Conservation (phyloP, 2,113 vertebrate species). For the Tenebrosternarchus preto region DNA sequence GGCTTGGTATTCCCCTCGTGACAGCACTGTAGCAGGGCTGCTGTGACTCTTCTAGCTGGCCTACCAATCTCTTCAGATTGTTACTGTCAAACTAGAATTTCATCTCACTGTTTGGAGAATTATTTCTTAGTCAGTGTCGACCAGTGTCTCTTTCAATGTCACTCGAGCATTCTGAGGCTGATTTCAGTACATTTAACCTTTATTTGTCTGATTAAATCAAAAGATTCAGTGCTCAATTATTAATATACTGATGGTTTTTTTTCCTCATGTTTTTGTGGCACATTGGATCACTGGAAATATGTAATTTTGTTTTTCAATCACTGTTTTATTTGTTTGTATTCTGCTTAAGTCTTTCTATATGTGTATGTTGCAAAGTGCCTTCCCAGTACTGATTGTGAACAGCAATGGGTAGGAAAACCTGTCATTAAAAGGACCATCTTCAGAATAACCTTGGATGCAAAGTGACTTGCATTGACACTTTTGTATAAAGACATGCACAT, state of each 20-base stretch:
- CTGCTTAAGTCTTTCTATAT: slow-evolving; percentile 69
- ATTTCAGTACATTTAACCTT: slow-evolving; percentile 20
- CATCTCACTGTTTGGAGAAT: slow-evolving; percentile 18
- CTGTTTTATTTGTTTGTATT: slow-evolving; percentile 47
- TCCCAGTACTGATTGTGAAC: slow-evolving; percentile 80
- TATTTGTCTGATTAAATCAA: slow-evolving; percentile 44
- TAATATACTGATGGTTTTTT: slow-evolving; percentile 26
- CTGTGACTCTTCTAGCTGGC: background rate
- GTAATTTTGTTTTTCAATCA: slow-evolving; percentile 29
- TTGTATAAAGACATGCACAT: slow-evolving; percentile 72
- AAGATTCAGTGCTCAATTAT: slow-evolving; percentile 9
- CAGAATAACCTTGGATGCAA: slow-evolving; percentile 66
- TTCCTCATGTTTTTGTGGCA: slow-evolving; percentile 22
- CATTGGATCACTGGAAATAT: slow-evolving; percentile 52
- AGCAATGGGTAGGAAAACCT: slow-evolving; percentile 69
- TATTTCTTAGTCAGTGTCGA: background rate
- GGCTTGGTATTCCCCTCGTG: background rate
- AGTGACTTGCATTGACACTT: slow-evolving; percentile 75
- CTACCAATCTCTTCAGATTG: background rate
- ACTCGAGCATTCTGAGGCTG: background rate
- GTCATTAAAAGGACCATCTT: slow-evolving; percentile 56
- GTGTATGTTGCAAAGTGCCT: slow-evolving; percentile 82
- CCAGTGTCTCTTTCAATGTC: background rate
- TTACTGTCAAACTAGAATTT: background rate
- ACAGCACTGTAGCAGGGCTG: background rate